These are phyloP conservation scores for Eonycteris spelaea DNA, from an alignment of 2,113 vertebrate species.

Conservation along the genomic window DNA sequence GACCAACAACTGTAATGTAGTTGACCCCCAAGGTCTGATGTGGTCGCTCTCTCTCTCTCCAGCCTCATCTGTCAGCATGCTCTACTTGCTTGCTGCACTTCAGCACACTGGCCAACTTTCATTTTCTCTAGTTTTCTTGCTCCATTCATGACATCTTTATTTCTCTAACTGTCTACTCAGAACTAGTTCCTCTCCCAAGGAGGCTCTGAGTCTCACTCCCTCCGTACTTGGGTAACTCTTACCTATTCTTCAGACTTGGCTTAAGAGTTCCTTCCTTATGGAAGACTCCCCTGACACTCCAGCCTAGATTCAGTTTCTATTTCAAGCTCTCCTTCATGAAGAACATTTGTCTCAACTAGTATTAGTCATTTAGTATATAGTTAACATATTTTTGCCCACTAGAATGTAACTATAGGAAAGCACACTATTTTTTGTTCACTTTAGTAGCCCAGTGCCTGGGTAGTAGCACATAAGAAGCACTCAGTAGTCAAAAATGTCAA, in stretches of 20 bases:
- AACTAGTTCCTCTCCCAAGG: background rate
- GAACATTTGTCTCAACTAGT: background rate
- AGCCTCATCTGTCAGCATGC: background rate
- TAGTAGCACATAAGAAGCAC: background rate
- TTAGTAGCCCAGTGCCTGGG: background rate
- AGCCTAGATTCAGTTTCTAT: background rate
- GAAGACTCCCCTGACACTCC: background rate
- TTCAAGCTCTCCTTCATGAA: background rate
- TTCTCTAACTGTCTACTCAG: background rate
- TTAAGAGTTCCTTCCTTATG: background rate
- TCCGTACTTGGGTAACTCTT: background rate
- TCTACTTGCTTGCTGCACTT: background rate
- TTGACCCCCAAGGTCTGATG: background rate
- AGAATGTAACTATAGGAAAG: background rate
- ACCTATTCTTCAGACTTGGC: background rate
- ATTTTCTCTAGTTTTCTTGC: background rate
- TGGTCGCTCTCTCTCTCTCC: background rate
- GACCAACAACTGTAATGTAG: background rate
- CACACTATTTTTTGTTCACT: background rate
- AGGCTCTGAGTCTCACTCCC: background rate
- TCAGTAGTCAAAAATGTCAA: background rate
- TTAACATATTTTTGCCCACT: background rate
- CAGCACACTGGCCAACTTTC: background rate
- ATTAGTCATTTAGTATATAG: background rate
- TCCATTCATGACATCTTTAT: background rate